phyloP scores from a whole-genome alignment of 2,113 vertebrate species.

The Maccullochella peelii region DNA sequence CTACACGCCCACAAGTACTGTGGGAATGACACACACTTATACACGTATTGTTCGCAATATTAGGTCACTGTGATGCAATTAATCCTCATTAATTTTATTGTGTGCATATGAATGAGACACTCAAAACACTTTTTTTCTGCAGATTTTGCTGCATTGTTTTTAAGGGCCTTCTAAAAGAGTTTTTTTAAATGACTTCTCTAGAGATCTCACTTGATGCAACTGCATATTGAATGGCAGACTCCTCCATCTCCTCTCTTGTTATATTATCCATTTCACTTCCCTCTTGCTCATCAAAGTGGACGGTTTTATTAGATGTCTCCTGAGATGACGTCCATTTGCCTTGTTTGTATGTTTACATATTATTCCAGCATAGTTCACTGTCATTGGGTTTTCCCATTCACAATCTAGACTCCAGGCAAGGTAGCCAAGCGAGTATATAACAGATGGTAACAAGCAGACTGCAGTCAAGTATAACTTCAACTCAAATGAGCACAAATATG shows the following conservation, averaged over 20 bases:
- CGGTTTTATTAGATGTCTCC: constrained; percentile 37
- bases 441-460: constrained; percentile 68
- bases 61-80: constrained; percentile 32
- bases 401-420: constrained; percentile 55
- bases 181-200: neutral
- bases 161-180: neutral
- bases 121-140: neutral
- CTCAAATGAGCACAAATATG: constrained; percentile 60
- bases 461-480: constrained; percentile 63
- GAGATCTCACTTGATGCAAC: neutral
- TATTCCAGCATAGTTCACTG: constrained; percentile 25
- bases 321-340: constrained; percentile 11
- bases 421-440: constrained; percentile 59
- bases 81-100: constrained; percentile 36
- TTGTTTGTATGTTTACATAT: constrained; percentile 32
- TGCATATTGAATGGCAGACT: constrained; percentile 7
- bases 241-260: constrained; percentile 10
- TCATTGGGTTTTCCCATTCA: constrained; percentile 45
- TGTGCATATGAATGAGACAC: neutral
- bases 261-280: constrained; percentile 17
- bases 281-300: constrained; percentile 16
- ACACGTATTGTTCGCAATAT: constrained; percentile 16
- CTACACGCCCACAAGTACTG: constrained; percentile 8
- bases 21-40: neutral
- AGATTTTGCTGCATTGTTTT: neutral